Percentiles rank a stretch among this genome's conserved stretches.
Conservation (phyloP, 2,113 vertebrate species). For the Syrrhaptes paradoxus region DNA sequence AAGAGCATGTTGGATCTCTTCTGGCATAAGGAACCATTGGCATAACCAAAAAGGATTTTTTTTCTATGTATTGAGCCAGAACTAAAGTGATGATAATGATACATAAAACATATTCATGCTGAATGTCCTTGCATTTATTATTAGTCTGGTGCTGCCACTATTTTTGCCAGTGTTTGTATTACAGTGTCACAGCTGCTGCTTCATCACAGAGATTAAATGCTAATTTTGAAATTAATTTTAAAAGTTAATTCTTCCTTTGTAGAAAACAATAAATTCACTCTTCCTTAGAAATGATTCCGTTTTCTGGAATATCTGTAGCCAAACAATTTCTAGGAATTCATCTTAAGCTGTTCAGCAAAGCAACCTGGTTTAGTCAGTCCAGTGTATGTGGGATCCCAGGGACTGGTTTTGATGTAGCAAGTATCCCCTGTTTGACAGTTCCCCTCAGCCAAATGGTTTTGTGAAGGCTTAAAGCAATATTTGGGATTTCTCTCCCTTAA, state of each 20-base stretch:
- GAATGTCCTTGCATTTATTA: background rate
- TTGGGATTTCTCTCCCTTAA: background rate
- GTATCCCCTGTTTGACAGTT: background rate
- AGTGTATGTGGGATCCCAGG: background rate
- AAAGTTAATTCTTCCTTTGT: slow-evolving; percentile 3
- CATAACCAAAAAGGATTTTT: background rate
- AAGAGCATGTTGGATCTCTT: background rate
- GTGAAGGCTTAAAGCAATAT: background rate
- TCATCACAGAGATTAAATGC: slow-evolving; percentile 19
- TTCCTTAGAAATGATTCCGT: background rate
- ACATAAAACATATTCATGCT: background rate
- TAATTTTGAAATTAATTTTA: slow-evolving; percentile 19
- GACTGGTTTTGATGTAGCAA: background rate
- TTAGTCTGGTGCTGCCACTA: background rate
- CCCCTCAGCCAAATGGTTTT: background rate
- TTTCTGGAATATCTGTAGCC: background rate
- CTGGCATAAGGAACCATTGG: background rate
- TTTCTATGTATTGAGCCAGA: background rate
- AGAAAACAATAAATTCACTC: background rate
- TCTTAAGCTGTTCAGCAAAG: background rate
- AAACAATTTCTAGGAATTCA: background rate
- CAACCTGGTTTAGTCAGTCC: background rate
- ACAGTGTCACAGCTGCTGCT: background rate
- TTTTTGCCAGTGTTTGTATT: slow-evolving; percentile 17
- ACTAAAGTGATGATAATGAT: background rate